Conservation (phyloP, 1,140 invertebrate genomes). For the Trachymyrmex cornetzi region DNA sequence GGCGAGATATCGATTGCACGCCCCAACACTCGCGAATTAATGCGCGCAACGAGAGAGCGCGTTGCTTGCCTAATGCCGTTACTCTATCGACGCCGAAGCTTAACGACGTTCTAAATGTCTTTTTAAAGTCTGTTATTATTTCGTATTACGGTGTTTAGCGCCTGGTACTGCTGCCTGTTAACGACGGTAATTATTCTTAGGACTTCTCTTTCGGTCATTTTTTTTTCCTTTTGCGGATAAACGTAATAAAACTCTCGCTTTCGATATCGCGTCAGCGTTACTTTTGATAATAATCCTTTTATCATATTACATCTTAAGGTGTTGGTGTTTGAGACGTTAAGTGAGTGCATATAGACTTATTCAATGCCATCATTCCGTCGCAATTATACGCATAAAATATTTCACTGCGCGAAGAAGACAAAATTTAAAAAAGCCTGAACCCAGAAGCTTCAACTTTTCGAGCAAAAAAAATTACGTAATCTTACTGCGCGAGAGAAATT, state of each 20-base stretch:
- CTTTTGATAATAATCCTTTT: background rate
- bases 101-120: constrained; percentile 47
- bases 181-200: constrained; percentile 51
- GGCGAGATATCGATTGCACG: constrained; percentile 69
- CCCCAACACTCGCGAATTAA: constrained; percentile 68
- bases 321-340: background rate
- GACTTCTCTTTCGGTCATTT: background rate
- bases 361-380: background rate
- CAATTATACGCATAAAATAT: background rate
- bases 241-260: background rate
- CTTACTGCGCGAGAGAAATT: background rate
- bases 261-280: background rate
- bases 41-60: constrained; percentile 51
- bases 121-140: constrained; percentile 55
- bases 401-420: background rate
- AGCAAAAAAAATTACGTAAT: constrained; percentile 20
- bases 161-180: constrained; percentile 16
- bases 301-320: background rate
- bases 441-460: background rate
- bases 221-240: background rate
- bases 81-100: constrained; percentile 43
- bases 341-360: background rate
- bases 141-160: constrained; percentile 47
- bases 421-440: background rate
- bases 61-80: constrained; percentile 64